These are phyloP conservation scores for Etia nguti DNA, from an alignment of 2,113 vertebrate species.

Conservation along the genomic window DNA sequence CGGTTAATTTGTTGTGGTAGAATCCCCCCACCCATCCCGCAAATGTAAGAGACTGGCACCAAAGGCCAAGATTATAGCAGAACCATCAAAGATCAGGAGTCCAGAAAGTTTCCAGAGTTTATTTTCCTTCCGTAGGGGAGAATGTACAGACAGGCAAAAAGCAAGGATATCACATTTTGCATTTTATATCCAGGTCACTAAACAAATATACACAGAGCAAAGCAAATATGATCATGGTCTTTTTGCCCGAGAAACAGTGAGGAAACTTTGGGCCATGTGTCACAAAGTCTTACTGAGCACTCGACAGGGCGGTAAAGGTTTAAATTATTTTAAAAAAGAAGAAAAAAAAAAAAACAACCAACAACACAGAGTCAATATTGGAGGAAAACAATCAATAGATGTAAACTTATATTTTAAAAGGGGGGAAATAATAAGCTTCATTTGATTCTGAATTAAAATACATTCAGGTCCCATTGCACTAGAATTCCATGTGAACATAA, in stretches of 20 bases:
- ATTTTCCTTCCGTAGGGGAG: conserved; percentile 46
- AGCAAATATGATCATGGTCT: conserved; percentile 19
- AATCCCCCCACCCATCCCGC: too few species aligned
- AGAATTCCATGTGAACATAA: neutral
- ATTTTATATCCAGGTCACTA: conserved; percentile 49
- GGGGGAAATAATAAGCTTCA: neutral
- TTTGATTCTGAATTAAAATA: neutral
- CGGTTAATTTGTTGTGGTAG: neutral
- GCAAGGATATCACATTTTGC: conserved; percentile 53
- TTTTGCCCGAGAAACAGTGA: neutral
- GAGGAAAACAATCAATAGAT: neutral
- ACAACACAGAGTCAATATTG: neutral
- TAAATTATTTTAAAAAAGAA: neutral
- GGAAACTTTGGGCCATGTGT: conserved; percentile 12
- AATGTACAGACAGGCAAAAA: conserved; percentile 59
- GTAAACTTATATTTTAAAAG: neutral
- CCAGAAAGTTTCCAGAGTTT: conserved; percentile 40
- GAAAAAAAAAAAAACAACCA: neutral
- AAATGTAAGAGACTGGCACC: neutral
- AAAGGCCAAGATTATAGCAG: neutral
- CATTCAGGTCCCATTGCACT: neutral
- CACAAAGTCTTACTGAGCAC: neutral
- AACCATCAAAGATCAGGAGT: neutral
- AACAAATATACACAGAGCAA: conserved; percentile 37
- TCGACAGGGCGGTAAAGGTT: neutral